Evolutionary conservation across 1,140 invertebrate genomes (phyloP), one percentile per base, ranked within the genome.

Genomic region (Elymnias hypermnestra): DNA sequence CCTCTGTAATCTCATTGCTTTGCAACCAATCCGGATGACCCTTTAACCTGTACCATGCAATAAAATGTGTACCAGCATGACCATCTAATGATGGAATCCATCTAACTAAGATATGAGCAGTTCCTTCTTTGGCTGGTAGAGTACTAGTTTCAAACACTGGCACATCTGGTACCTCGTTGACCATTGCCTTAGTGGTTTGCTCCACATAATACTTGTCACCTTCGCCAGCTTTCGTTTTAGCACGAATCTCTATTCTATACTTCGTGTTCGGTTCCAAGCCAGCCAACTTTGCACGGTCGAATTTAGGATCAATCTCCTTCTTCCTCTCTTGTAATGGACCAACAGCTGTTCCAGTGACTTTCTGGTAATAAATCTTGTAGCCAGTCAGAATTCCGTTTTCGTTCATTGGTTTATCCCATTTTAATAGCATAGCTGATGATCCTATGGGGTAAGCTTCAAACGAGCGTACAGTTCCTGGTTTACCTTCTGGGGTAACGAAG

Each of bases 361-460:
- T 89, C 68, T 95, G 91, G 77, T 96, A 98, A 72, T 94, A 95
- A 60, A 99, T 94, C 72, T 93, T 93, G 78, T 99, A 99, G 5
- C 97, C 97, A 1, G 92, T 97, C 0, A 99, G 81, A 47, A 94
- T 89, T 14, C 98, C 98, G 86, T 99, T 99, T 9, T 95, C 92
- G 68, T 97, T 93, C 10, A 94, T 89, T 0, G 98, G 98, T 69
- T 93, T 93, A 68, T 96, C 93, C 98, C 98, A 99, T 37, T 90
- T 91, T 0, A 99, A 83, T 37, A 92, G 90, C 64, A 98, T 91
- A 7, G 95, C 95, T 10, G 94, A 97, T 0, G 95, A 94, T 7
- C 97, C 97, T 68, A 97, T 89, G 0, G 94, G 94, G 63, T 92
- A 92, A 21, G 19, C 95, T 69, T 95, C 93, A 36, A 89, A 86